Evolutionary conservation across 1,140 invertebrate species (phyloP), one percentile per base, ranked within the genome.

Genomic region (Atta colombica): DNA sequence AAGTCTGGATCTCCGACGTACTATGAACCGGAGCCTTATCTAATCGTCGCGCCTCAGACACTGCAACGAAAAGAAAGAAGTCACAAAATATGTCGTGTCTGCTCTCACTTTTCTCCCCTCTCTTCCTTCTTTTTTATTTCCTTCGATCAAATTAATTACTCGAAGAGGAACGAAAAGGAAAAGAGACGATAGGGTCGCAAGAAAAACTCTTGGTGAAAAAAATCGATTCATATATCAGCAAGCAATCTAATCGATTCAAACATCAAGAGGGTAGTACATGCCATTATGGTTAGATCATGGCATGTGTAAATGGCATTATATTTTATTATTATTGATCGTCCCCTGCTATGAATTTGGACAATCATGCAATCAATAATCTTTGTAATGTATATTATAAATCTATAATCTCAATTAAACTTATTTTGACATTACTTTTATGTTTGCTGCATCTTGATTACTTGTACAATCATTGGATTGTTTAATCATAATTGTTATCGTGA

Each of bases 21-120:
- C 95, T 95, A 95, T 95, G 95, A 95, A 95, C 95, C 93, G 92
- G 85, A 86, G 77, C 85, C 94, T 95, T 95, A 95, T 95, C 94
- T 95, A 95, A 95, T 95, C 94, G 89, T 91, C 77, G 82, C 86
- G 92, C 89, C 88, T 90, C 91, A 93, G 87, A 93, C 92, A 93
- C 89, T 77, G 71, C 71, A 72, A 85, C 84, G 81, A 85, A 91
- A 90, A 92, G 90, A 93, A 92, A 90, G 84, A 65, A 90, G 87
- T 89, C 69, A 60, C 82, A 68, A 85, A 78, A 78, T 85, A 77
- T 77, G 63, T 66, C 74, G 82, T 61, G 61, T 66, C 31, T 77
- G 35, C 4, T 85, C n/a, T 78, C 60, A 16, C 60, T 71, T 84
- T 58, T 63, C 60, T 39, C 55, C 2, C 14, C 12, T 61, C 53